Evolutionary conservation across 2,113 vertebrate genomes (phyloP).

Genomic region (Dasypus novemcinctus): DNA sequence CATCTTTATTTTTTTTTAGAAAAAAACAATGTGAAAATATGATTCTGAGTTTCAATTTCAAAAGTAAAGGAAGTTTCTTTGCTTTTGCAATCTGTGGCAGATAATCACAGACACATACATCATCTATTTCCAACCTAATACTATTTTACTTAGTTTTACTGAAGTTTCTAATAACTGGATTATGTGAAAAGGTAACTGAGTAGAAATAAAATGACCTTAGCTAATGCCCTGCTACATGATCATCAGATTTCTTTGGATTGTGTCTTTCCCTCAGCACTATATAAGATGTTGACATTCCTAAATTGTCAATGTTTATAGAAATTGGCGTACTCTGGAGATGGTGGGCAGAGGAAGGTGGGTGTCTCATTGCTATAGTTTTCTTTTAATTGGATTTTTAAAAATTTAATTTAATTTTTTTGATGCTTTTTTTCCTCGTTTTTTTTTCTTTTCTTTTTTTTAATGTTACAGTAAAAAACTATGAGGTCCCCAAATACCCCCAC

Average conservation of each 20-base stretch:
- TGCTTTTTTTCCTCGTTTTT: too few relatives aligned
- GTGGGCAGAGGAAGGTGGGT: neutral
- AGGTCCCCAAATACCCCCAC: too few relatives aligned
- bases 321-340: neutral
- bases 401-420: too few relatives aligned
- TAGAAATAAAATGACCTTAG: neutral
- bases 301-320: neutral
- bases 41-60: neutral
- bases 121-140: neutral
- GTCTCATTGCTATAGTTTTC: neutral
- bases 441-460: too few relatives aligned
- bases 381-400: neutral
- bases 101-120: neutral
- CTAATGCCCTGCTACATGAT: neutral
- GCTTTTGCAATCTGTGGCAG: neutral
- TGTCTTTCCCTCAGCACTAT: neutral
- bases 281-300: neutral
- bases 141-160: neutral
- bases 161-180: neutral
- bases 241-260: neutral
- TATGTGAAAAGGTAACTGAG: neutral
- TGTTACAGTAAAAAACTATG: too few relatives aligned
- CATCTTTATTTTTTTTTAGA: too few relatives aligned
- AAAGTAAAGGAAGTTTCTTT: neutral
- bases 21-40: neutral